phyloP scores from a whole-genome alignment of 2,888 invertebrate species.

The Argyra leucocephala region DNA sequence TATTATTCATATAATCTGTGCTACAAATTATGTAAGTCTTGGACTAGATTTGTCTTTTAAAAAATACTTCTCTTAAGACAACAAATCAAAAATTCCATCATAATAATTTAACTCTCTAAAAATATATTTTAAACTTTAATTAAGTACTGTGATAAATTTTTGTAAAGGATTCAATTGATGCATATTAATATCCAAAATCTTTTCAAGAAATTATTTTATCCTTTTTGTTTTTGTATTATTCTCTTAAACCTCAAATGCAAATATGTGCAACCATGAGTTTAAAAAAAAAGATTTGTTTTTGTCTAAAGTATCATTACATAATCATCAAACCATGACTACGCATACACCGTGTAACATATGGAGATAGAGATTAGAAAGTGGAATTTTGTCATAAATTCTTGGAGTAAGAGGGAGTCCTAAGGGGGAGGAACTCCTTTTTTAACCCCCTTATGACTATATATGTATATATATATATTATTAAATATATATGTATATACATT shows the following conservation, averaged over 20 bases:
- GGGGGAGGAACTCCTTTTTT: too few species aligned
- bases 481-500: too few species aligned
- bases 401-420: not conserved
- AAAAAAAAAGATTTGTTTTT: not conserved
- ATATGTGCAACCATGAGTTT: constrained; percentile 1
- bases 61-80: too few species aligned
- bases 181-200: not conserved
- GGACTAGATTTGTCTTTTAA: too few species aligned
- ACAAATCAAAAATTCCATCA: too few species aligned
- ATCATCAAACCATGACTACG: constrained; percentile 4
- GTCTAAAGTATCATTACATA: not conserved
- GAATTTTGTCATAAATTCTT: not conserved
- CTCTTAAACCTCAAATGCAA: not conserved
- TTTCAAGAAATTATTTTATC: not conserved
- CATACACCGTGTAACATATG: not conserved
- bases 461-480: too few species aligned
- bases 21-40: too few species aligned
- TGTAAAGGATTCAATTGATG: not conserved
- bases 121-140: too few species aligned
- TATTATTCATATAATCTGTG: too few species aligned
- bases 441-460: too few species aligned
- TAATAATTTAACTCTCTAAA: too few species aligned
- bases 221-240: not conserved
- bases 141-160: not conserved
- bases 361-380: not conserved